These are phyloP conservation scores for Ellobius talpinus DNA, from an alignment of 2,113 vertebrate genomes.

Conservation along the genomic window DNA sequence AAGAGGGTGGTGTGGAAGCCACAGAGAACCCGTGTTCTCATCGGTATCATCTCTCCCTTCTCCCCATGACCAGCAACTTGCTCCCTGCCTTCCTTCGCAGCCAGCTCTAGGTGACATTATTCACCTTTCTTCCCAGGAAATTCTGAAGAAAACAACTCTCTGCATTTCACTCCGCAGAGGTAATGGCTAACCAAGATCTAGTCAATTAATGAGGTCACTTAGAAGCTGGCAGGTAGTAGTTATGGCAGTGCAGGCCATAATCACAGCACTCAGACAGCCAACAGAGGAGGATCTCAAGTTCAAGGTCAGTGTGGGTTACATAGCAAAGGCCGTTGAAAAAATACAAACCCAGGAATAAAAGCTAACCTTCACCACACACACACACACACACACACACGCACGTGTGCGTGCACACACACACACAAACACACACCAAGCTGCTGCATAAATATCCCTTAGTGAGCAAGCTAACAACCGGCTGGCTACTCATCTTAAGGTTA, in stretches of 20 bases:
- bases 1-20: not conserved
- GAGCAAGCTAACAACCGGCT: not conserved
- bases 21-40: too few species aligned
- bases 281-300: not conserved
- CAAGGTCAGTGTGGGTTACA: not conserved
- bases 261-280: not conserved
- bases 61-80: too few species aligned
- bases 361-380: too few species aligned
- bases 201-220: not conserved
- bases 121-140: not conserved
- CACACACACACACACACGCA: not conserved
- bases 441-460: not conserved
- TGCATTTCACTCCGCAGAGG: not conserved
- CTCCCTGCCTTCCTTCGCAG: not conserved
- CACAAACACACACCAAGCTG: not conserved
- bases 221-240: not conserved
- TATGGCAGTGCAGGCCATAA: not conserved
- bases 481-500: not conserved
- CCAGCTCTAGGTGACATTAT: not conserved
- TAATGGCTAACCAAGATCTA: not conserved
- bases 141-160: not conserved
- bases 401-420: not conserved
- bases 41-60: fast-evolving
- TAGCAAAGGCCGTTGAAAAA: not conserved
- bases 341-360: not conserved